Base-by-base conservation (phyloP, 2,113 vertebrate species). In the Limanda limanda region DNA sequence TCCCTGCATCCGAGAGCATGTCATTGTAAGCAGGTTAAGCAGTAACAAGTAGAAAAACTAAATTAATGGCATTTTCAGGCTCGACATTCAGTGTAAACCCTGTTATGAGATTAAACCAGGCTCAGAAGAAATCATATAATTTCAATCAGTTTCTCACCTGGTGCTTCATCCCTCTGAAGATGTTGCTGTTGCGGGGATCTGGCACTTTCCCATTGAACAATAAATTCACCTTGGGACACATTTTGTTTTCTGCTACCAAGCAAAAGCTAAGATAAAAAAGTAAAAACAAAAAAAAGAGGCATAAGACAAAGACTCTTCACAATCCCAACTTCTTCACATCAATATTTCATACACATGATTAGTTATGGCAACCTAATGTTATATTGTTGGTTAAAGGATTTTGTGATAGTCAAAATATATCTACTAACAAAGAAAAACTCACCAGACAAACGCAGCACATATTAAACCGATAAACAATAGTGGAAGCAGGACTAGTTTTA, bases 151-250 rank as follows among this genome's bases (percentile, higher is more conserved):
- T 40, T 70, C 86, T 89, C 66, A 92, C 90, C 89, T 92, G 87
- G 57, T 63, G 23, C 59, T 74, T 78, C 57, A 82, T 74, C n/a
- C 86, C 71, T 82, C 25, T 68, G 68, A 92, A 88, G 69, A 94
- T 86, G 18, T 72, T 54, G 75, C 93, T 94, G 54, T 94, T 93
- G 31, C 78, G 13, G 1, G 93, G 90, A 88, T 94, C 92, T 20
- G 93, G 93, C 6, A 92, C 81, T 76, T 90, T 92, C 3, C 76
- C 69, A 74, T 23, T 64, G 17, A 78, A 55, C 76, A 73, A 82
- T 0, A 0, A 10, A 37, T 48, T n/a, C 27, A 62, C 1, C n/a
- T 77, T 2, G 4, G 27, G 37, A n/a, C 76, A 85, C 0, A 4
- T 3, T 52, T 82, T 85, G n/a, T 27, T 76, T 31, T n/a, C 20